These are phyloP conservation scores for Tuberolachnus salignus DNA, from an alignment of 2,888 invertebrate species.

Conservation along the genomic window DNA sequence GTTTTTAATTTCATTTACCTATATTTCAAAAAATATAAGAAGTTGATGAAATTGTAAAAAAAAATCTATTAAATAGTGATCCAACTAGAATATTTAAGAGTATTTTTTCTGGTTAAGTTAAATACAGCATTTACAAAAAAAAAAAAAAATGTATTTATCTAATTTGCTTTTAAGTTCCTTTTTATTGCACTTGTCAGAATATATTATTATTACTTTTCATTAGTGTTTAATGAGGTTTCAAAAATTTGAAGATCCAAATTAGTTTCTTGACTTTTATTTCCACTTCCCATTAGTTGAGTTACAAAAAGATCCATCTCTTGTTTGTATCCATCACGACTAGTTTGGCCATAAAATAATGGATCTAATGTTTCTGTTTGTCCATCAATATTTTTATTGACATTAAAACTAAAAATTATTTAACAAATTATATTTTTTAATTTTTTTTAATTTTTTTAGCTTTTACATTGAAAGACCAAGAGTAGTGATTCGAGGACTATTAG, in stretches of 20 bases:
- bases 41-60: too few species aligned
- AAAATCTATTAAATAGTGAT: too few species aligned
- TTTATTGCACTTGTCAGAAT: too few species aligned
- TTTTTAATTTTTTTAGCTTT: conserved; percentile 57
- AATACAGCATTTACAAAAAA: too few species aligned
- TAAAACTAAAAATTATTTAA: conserved; percentile 38
- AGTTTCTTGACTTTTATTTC: conserved; percentile 28
- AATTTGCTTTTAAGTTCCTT: too few species aligned
- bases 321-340: conserved; percentile 55
- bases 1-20: too few species aligned
- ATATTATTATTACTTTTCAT: conserved; percentile 24
- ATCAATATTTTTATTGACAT: conserved; percentile 30
- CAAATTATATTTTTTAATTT: not conserved
- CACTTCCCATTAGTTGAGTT: conserved; percentile 58
- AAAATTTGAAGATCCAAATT: conserved; percentile 47
- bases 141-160: too few species aligned
- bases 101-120: too few species aligned
- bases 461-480: conserved; percentile 63
- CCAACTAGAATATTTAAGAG: too few species aligned
- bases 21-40: too few species aligned
- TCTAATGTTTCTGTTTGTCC: conserved; percentile 31
- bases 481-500: conserved; percentile 62
- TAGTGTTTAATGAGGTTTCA: conserved; percentile 8
- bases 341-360: conserved; percentile 33
- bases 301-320: conserved; percentile 58